Percentiles rank a stretch among this genome's conserved stretches.
Conservation (phyloP, 2,888 invertebrate genomes). For the Rotaria magnacalcarata region DNA sequence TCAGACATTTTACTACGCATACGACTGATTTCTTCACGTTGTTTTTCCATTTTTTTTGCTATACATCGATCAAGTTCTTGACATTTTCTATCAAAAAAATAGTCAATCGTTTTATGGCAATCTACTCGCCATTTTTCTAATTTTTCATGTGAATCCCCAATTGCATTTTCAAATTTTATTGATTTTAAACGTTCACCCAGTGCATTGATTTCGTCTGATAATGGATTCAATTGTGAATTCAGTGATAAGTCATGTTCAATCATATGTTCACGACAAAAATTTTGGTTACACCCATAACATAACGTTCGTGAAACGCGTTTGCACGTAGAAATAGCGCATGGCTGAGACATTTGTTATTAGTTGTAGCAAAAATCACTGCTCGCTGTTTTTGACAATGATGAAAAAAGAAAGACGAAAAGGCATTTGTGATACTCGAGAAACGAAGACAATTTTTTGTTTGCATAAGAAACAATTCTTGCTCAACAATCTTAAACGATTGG, state of each 20-base stretch:
- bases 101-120: background rate
- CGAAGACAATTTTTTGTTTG: background rate
- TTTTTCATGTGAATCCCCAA: background rate
- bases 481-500: background rate
- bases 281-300: constrained; percentile 11
- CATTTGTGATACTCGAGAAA: background rate
- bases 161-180: background rate
- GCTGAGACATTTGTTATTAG: background rate
- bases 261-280: constrained; percentile 8
- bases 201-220: background rate
- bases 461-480: background rate
- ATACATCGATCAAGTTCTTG: background rate
- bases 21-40: background rate
- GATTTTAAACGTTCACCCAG: background rate
- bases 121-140: background rate
- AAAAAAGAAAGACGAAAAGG: background rate
- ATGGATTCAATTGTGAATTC: background rate
- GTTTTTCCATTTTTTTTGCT: background rate
- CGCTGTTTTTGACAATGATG: background rate
- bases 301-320: background rate
- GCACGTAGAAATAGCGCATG: background rate
- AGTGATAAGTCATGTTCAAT: background rate
- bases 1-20: background rate
- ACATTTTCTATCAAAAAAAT: background rate
- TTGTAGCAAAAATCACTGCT: background rate